Conservation (phyloP, 2,113 vertebrate species). For the Prietella phreatophila region DNA sequence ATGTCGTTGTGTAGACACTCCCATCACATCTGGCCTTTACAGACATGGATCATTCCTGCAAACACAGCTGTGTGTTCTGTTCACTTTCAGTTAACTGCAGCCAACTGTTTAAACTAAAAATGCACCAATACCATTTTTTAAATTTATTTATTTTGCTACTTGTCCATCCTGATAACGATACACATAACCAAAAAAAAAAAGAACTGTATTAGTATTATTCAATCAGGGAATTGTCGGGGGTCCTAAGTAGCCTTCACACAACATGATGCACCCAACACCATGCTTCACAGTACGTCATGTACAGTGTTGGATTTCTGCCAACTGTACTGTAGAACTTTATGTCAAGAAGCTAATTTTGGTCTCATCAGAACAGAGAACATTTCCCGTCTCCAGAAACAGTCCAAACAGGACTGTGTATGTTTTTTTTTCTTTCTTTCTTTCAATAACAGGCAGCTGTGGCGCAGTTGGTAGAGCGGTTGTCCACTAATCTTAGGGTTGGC, state of each 20-base stretch:
- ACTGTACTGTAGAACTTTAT: not conserved
- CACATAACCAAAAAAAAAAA: not conserved
- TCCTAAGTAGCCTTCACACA: not conserved
- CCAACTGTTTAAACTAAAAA: not conserved
- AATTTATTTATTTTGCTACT: not conserved
- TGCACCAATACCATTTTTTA: not conserved
- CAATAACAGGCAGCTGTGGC: no score
- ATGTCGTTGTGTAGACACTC: constrained; percentile 28
- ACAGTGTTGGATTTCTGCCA: not conserved
- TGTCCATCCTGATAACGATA: not conserved
- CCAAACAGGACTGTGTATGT: no score
- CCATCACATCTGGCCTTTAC: constrained; percentile 44
- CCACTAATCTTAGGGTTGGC: no score
- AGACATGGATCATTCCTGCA: constrained; percentile 26
- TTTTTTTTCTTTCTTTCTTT: no score
- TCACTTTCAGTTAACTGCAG: constrained; percentile 7
- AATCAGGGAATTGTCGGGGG: not conserved
- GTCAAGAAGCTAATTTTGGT: not conserved
- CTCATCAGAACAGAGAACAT: not conserved
- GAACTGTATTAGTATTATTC: not conserved
- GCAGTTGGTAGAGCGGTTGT: no score
- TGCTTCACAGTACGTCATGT: not conserved
- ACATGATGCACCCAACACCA: not conserved
- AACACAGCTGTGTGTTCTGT: constrained; percentile 45
- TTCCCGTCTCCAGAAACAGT: no score